Conservation (phyloP, 2,113 vertebrate genomes). For the Tetrao urogallus region DNA sequence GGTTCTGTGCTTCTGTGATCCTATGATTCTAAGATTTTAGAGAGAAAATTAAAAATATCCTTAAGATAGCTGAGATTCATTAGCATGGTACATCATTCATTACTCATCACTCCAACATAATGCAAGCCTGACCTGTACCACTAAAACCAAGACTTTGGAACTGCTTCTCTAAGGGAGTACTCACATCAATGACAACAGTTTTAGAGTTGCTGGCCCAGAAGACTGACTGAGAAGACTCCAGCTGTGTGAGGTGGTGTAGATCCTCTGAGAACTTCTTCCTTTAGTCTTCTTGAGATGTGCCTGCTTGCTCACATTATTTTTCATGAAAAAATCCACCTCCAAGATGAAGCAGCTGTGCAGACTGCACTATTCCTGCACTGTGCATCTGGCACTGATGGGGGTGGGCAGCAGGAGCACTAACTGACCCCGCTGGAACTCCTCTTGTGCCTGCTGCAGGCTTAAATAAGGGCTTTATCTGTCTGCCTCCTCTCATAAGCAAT, state of each 20-base stretch:
- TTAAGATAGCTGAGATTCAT: background rate
- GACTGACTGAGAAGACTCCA: background rate
- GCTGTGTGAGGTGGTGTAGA: background rate
- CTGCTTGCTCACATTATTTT: background rate
- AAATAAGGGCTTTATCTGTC: background rate
- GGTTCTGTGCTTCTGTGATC: background rate
- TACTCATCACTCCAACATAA: accelerated
- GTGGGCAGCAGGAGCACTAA: background rate
- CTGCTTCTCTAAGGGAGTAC: background rate
- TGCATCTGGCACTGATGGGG: background rate
- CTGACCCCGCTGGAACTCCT: background rate
- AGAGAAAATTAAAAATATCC: background rate
- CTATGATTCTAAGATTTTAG: background rate
- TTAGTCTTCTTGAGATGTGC: background rate
- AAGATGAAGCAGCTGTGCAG: background rate
- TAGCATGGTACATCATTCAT: accelerated
- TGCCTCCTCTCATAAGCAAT: background rate
- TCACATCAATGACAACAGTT: background rate
- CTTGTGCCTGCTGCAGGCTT: background rate
- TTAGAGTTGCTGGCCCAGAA: background rate
- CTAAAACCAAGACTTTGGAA: background rate
- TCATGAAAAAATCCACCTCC: background rate
- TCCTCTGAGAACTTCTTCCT: background rate
- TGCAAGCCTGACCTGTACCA: background rate
- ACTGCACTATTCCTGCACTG: background rate